phyloP scores from a whole-genome alignment of 2,113 vertebrate genomes.

The Tenebrosternarchus preto region DNA sequence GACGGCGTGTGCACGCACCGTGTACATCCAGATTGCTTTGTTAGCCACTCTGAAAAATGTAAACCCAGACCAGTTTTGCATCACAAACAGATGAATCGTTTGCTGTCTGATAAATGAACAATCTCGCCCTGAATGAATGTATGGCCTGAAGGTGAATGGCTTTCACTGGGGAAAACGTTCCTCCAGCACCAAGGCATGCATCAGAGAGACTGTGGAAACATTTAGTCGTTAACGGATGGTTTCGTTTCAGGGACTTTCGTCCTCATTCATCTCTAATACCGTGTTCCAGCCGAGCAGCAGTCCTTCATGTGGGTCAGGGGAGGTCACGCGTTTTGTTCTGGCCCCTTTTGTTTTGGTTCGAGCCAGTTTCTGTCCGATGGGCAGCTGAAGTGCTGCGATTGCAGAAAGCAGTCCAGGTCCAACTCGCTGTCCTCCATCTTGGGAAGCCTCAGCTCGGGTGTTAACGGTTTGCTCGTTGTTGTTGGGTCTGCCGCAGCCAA shows the following conservation, averaged over 20 bases:
- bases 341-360: constrained; percentile 12
- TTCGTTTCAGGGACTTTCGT: not conserved
- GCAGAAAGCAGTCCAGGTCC: constrained; percentile 1
- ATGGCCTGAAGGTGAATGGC: not conserved
- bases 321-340: not conserved
- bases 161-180: not conserved
- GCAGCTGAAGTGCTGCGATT: not conserved
- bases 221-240: not conserved
- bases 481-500: not conserved
- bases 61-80: not conserved
- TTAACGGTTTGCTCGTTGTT: constrained; percentile 6
- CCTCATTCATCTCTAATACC: not conserved
- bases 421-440: not conserved
- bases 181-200: not conserved
- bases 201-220: not conserved
- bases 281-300: not conserved
- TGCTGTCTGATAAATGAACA: not conserved
- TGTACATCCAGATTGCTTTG: not conserved
- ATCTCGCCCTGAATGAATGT: not conserved
- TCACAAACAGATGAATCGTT: not conserved
- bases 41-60: not conserved
- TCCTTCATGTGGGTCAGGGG: not conserved
- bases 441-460: not conserved
- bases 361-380: not conserved
- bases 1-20: not conserved